phyloP scores from a whole-genome alignment of 2,113 vertebrate species.

The Tiliqua scincoides region DNA sequence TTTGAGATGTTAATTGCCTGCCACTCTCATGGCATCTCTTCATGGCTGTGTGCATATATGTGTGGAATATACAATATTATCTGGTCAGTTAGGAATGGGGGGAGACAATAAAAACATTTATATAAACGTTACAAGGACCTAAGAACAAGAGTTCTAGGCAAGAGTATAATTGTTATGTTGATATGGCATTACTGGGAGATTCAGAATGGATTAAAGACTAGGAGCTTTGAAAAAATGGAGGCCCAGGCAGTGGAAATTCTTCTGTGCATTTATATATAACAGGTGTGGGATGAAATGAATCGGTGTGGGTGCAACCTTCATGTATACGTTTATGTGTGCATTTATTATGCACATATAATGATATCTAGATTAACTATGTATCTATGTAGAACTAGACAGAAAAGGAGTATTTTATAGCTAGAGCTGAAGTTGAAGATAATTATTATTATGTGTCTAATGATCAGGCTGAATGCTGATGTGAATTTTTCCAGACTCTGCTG shows the following conservation, averaged over 20 bases:
- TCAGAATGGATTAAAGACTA: background rate
- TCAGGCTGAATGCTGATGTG: constrained; percentile 1
- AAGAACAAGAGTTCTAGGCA: too few relatives aligned
- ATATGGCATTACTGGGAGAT: background rate
- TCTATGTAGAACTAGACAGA: background rate
- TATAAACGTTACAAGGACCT: background rate
- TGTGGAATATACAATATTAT: background rate
- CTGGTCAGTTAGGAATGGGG: background rate
- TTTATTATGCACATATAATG: background rate
- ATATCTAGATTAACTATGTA: background rate
- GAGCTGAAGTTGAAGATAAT: background rate
- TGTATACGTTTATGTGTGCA: background rate
- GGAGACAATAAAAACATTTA: background rate
- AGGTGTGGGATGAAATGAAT: background rate
- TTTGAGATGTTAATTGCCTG: background rate
- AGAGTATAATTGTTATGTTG: background rate
- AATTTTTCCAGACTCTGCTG: constrained; percentile 23
- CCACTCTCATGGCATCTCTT: background rate
- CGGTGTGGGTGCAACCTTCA: background rate
- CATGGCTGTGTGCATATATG: background rate
- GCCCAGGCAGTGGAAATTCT: background rate
- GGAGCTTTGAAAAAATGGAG: background rate
- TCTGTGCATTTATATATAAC: background rate
- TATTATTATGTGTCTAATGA: constrained; percentile 14
- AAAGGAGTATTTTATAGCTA: background rate